Percentiles rank a stretch among this genome's conserved stretches.
Evolutionary conservation across 1,140 invertebrate species (phyloP).

Genomic region (Tigriopus japonicus): DNA sequence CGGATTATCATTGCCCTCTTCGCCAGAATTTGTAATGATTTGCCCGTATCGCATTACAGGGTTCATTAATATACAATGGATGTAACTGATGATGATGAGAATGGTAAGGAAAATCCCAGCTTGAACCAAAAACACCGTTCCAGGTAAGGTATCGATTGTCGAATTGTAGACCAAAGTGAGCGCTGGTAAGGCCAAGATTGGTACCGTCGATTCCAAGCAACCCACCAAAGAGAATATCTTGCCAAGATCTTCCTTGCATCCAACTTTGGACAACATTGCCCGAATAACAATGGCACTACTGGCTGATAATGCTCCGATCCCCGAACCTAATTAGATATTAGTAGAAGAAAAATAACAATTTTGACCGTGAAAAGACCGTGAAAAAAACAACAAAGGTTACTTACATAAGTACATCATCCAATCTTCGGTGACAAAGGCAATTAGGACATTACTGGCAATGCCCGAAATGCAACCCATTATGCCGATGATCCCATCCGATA

Average conservation of each 20-base stretch:
- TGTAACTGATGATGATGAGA: too few relatives aligned
- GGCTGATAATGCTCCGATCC: not conserved
- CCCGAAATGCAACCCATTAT: not conserved
- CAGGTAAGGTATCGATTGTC: not conserved
- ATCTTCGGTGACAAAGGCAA: not conserved
- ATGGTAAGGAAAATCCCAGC: not conserved
- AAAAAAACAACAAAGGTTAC: too few relatives aligned
- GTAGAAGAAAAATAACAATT: too few relatives aligned
- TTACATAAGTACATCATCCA: not conserved
- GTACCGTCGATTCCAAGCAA: not conserved
- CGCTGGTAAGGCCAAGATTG: not conserved
- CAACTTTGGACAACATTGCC: not conserved
- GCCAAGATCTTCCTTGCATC: not conserved
- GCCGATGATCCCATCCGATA: not conserved
- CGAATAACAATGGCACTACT: not conserved
- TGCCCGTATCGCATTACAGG: too few relatives aligned
- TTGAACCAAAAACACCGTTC: not conserved
- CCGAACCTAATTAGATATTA: too few relatives aligned
- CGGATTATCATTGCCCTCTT: too few relatives aligned
- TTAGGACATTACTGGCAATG: not conserved
- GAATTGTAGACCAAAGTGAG: not conserved
- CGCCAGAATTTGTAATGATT: too few relatives aligned
- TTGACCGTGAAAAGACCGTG: too few relatives aligned
- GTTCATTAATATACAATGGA: too few relatives aligned
- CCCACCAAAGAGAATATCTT: not conserved